Evolutionary conservation across 1,140 invertebrate genomes (phyloP).

Genomic region (Plectrocnemia conspersa): DNA sequence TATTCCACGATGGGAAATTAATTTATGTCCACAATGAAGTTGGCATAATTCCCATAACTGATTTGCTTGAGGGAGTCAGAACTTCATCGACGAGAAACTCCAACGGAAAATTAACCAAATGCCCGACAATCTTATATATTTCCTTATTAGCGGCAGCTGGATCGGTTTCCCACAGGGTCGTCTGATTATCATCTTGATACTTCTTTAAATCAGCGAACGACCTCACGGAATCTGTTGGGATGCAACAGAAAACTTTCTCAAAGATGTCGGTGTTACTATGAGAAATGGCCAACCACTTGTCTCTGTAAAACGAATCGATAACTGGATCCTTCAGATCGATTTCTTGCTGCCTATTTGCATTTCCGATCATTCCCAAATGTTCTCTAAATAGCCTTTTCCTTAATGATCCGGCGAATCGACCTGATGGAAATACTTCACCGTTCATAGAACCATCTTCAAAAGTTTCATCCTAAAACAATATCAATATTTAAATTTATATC

Average conservation of each 20-base stretch:
- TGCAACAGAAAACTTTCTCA: conserved; percentile 82
- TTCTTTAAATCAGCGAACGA: conserved; percentile 69
- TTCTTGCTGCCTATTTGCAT: conserved; percentile 45
- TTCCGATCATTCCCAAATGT: conserved; percentile 69
- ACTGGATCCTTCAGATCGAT: conserved; percentile 70
- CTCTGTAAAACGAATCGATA: conserved; percentile 71
- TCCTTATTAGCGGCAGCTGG: conserved; percentile 64
- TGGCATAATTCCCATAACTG: conserved; percentile 80
- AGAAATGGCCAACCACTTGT: conserved; percentile 75
- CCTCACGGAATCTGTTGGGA: conserved; percentile 75
- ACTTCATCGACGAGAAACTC: conserved; percentile 80
- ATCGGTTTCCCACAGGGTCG: conserved; percentile 63
- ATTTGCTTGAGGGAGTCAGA: conserved; percentile 70
- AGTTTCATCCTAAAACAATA: conserved; percentile 63
- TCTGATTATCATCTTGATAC: conserved; percentile 59
- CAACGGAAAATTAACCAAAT: conserved; percentile 81
- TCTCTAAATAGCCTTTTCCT: conserved; percentile 84
- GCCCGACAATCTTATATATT: conserved; percentile 72
- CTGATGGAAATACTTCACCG: conserved; percentile 70
- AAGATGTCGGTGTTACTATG: conserved; percentile 78
- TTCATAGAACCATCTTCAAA: conserved; percentile 79
- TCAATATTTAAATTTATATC: neutral
- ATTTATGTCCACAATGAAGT: conserved; percentile 71
- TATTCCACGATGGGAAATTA: conserved; percentile 1
- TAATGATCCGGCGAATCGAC: conserved; percentile 79